Evolutionary conservation across 2,113 vertebrate genomes (phyloP), one percentile per base, ranked within the genome.

Genomic region (Tursiops truncatus): DNA sequence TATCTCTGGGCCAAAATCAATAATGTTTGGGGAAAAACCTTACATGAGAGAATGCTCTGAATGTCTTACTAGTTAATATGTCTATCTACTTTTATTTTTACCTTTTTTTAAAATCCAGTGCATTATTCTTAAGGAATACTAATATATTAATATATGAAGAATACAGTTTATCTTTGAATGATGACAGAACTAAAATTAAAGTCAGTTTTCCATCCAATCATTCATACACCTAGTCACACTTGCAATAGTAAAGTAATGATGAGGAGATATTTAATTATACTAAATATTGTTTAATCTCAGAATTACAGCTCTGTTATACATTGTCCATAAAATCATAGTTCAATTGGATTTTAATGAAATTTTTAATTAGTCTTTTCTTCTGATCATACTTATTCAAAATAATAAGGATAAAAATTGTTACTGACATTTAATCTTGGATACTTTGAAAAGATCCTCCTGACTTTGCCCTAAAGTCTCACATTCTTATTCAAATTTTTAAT

Each of bases 1-100:
- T 97, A 98, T 97, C 96, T 62, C 5, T 92, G 89, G 97, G 86
- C 84, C 33, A 97, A 98, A 98, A 98, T 98, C 98, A 98, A 98
- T 99, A 14, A n/a, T 79, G 79, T 87, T 97, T 38, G 36, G 90
- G 41, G 71, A 96, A 97, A 97, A 85, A 80, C 26, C 92, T 93
- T 95, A 97, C 71, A 90, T 95, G 97, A 87, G 97, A 97, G 91
- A 97, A 98, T 97, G 82, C 58, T 92, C 82, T 92, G 60, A 97
- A 92, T 92, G 90, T 93, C 94, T 97, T 97, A 62, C 92, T 97
- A 97, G 97, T 98, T 98, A 98, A 98, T 98, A 94, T 96, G 83
- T 97, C 96, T 98, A 91, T 97, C 81, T 94, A 36, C 56, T 95
- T 97, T 96, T 65, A 50, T 87, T 96, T 82, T 82, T 70, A 44